phyloP scores from a whole-genome alignment of 2,888 invertebrate species.

The Plagodis pulveraria region DNA sequence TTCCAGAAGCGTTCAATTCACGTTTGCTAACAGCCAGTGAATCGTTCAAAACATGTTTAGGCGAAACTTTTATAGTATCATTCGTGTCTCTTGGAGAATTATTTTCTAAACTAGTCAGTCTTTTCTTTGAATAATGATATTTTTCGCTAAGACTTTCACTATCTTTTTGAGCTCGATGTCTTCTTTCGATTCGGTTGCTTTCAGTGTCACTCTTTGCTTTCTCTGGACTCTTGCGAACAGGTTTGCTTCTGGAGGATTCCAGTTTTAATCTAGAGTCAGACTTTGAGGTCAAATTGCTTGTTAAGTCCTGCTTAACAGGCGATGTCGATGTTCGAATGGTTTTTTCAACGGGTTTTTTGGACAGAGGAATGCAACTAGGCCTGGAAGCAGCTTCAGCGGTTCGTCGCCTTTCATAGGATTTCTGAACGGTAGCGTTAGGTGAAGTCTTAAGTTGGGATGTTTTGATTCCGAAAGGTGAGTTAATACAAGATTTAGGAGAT shows the following conservation, averaged over 20 bases:
- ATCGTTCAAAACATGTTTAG: conserved; percentile 68
- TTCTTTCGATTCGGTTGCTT: conserved; percentile 73
- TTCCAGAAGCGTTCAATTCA: conserved; percentile 55
- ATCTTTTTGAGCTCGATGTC: conserved; percentile 80
- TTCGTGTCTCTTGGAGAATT: conserved; percentile 74
- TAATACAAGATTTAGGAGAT: conserved; percentile 73
- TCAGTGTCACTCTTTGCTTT: conserved; percentile 75
- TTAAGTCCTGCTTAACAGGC: conserved; percentile 69
- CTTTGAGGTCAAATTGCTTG: conserved; percentile 56
- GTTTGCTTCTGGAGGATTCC: conserved; percentile 60
- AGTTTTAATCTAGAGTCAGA: conserved; percentile 62
- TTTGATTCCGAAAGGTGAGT: conserved; percentile 70
- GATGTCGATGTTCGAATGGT: conserved; percentile 61
- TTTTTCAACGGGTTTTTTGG: conserved; percentile 69
- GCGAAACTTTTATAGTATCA: conserved; percentile 64
- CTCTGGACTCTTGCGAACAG: conserved; percentile 68
- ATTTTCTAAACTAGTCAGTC: conserved; percentile 84
- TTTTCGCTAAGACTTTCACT: conserved; percentile 80
- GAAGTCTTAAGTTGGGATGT: conserved; percentile 62
- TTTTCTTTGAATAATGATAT: conserved; percentile 83
- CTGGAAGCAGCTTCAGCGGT: conserved; percentile 64
- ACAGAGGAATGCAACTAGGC: conserved; percentile 77
- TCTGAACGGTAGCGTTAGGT: conserved; percentile 52
- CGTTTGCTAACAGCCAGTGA: conserved; percentile 54
- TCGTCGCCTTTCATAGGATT: conserved; percentile 66